phyloP scores from a whole-genome alignment of 2,113 vertebrate species.

The Trematomus loennbergii region DNA sequence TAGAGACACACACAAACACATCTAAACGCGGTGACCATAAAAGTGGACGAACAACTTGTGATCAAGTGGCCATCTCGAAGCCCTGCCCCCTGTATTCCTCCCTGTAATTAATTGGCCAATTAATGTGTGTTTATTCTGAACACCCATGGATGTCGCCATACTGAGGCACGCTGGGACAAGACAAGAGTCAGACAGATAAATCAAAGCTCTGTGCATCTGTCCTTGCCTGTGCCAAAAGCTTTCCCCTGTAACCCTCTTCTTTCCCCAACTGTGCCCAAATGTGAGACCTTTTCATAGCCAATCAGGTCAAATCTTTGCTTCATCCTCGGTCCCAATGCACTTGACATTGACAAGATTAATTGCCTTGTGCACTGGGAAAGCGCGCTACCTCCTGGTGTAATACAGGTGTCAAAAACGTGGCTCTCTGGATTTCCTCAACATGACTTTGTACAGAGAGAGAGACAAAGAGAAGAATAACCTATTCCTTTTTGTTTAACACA shows the following conservation, averaged over 20 bases:
- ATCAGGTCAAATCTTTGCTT: conserved; percentile 83
- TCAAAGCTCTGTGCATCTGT: conserved; percentile 81
- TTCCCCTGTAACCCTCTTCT: conserved; percentile 69
- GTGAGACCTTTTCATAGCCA: conserved; percentile 79
- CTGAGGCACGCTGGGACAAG: conserved; percentile 70
- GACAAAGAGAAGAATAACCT: conserved; percentile 40
- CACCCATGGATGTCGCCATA: conserved; percentile 69
- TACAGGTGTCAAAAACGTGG: conserved; percentile 76
- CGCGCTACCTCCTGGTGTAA: conserved; percentile 75
- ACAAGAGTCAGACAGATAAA: conserved; percentile 82
- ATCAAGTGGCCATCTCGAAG: conserved; percentile 72
- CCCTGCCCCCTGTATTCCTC: conserved; percentile 65
- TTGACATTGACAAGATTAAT: conserved; percentile 84
- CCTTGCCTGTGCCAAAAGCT: conserved; percentile 74
- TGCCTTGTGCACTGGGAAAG: conserved; percentile 76
- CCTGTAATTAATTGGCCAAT: conserved; percentile 84
- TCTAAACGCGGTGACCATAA: conserved; percentile 10
- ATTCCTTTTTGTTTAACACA: conserved; percentile 52
- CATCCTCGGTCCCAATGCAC: conserved; percentile 78
- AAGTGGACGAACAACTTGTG: conserved; percentile 54
- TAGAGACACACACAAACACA: conserved; percentile 23
- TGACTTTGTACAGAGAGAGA: conserved; percentile 37
- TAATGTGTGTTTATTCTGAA: conserved; percentile 85
- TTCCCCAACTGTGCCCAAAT: conserved; percentile 71
- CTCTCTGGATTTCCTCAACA: conserved; percentile 60